These are phyloP conservation scores for Abscondita cerata DNA, from an alignment of 2,888 invertebrate species.

Conservation along the genomic window DNA sequence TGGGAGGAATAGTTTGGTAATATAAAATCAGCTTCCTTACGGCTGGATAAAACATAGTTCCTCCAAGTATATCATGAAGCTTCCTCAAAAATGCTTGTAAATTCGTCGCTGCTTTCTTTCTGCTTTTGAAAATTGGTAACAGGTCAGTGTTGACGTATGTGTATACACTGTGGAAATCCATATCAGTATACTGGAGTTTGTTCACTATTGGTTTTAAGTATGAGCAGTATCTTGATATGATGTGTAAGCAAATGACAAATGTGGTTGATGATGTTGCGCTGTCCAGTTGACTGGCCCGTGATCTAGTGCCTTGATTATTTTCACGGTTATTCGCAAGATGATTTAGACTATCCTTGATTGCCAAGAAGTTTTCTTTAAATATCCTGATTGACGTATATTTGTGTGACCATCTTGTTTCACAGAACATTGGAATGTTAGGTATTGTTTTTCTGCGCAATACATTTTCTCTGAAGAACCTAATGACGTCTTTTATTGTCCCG, in stretches of 20 bases:
- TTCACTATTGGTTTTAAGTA: conserved; percentile 6
- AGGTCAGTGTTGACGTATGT: conserved; percentile 1
- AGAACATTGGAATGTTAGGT: not conserved
- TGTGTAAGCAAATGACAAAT: too few species aligned
- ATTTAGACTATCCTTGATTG: too few species aligned
- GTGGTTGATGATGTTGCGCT: too few species aligned
- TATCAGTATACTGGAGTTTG: conserved; percentile 3
- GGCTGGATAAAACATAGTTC: not conserved
- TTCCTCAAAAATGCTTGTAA: not conserved
- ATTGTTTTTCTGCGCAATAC: not conserved
- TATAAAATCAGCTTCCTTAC: not conserved
- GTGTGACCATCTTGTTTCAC: conserved; percentile 6
- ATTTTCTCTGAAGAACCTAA: too few species aligned
- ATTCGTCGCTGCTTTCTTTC: not conserved
- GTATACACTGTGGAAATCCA: not conserved
- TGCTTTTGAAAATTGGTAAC: not conserved
- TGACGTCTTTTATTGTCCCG: not conserved
- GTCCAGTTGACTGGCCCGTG: too few species aligned
- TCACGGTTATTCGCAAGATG: not conserved
- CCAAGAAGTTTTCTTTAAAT: too few species aligned
- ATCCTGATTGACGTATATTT: too few species aligned
- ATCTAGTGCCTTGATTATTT: too few species aligned
- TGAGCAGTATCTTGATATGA: too few species aligned
- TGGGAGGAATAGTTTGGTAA: not conserved
- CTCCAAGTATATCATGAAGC: not conserved